Percentiles rank a stretch among this genome's conserved stretches.
Evolutionary conservation across 1,140 invertebrate genomes (phyloP).

Genomic region (Atta texana): DNA sequence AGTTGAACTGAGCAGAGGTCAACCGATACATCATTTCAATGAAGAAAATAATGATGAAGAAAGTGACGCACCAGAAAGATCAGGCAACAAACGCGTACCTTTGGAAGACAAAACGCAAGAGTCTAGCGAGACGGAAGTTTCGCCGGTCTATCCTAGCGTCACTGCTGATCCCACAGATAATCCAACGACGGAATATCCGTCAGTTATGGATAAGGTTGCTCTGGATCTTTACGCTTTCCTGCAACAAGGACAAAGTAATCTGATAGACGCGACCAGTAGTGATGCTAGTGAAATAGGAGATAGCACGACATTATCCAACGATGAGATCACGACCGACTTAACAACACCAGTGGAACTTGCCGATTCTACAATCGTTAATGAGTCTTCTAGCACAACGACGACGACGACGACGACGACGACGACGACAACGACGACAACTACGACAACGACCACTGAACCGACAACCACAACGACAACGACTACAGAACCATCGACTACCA

Average conservation of each 20-base stretch:
- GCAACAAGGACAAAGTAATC: slow-evolving; percentile 90
- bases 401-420: slow-evolving; percentile 88
- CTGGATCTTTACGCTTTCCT: slow-evolving; percentile 92
- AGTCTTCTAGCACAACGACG: slow-evolving; percentile 85
- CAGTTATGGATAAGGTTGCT: slow-evolving; percentile 92
- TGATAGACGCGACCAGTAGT: slow-evolving; percentile 85
- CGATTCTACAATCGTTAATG: slow-evolving; percentile 84
- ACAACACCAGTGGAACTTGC: slow-evolving; percentile 87
- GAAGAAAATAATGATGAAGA: slow-evolving; percentile 74
- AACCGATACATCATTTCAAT: slow-evolving; percentile 66
- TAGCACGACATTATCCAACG: slow-evolving; percentile 82
- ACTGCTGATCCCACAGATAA: slow-evolving; percentile 87
- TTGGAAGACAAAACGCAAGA: slow-evolving; percentile 67
- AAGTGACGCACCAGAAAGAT: slow-evolving; percentile 32
- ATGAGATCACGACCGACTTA: slow-evolving; percentile 87
- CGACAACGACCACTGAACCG: slow-evolving; percentile 85
- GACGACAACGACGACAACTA: slow-evolving; percentile 87
- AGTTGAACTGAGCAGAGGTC: slow-evolving; percentile 78
- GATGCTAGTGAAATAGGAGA: slow-evolving; percentile 79
- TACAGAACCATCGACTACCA: slow-evolving; percentile 72
- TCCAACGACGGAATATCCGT: slow-evolving; percentile 86
- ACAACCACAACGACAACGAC: slow-evolving; percentile 88
- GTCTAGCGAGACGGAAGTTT: slow-evolving; percentile 57
- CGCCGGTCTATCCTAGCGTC: slow-evolving; percentile 50
- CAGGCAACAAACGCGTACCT: slow-evolving; percentile 34